A percentile compares a stretch with the other conserved stretches of the same genome.
Evolutionary conservation across 2,888 invertebrate species (phyloP).

Genomic region (Leucozona laternaria): DNA sequence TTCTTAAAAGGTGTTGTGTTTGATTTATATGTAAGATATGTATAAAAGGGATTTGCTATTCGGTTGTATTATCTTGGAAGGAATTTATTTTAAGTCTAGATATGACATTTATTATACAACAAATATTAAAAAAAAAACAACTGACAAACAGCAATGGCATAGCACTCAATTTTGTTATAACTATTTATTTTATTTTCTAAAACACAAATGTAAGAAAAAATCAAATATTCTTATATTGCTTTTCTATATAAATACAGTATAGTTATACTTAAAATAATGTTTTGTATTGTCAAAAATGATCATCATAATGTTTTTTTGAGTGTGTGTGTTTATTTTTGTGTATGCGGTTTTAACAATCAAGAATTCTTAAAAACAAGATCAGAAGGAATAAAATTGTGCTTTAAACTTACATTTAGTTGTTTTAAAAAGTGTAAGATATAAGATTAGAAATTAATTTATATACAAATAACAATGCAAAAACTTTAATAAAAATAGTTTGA

Average conservation of each 20-base stretch:
- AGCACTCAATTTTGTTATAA: conserved; percentile 54
- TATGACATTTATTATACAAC: neutral
- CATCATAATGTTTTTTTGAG: conserved; percentile 59
- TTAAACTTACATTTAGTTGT: neutral
- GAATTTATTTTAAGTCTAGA: conserved; percentile 40
- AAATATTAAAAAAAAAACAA: neutral
- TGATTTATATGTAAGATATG: conserved; percentile 52
- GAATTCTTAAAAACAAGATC: neutral
- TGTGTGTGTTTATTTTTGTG: neutral
- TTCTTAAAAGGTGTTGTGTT: conserved; percentile 14
- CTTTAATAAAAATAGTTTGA: neutral
- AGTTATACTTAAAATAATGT: conserved; percentile 59
- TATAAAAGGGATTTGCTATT: conserved; percentile 67
- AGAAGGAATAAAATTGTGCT: neutral
- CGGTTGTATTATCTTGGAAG: conserved; percentile 57
- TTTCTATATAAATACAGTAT: conserved; percentile 55
- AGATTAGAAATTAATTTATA: neutral
- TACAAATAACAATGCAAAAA: neutral
- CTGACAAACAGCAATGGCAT: conserved; percentile 21
- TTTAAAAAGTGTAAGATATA: neutral
- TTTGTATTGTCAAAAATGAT: conserved; percentile 73
- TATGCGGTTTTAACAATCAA: neutral
- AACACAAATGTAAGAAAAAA: conserved; percentile 20
- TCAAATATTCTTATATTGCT: conserved; percentile 40
- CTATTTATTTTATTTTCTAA: conserved; percentile 11